Base-by-base conservation (phyloP, 2,888 invertebrate genomes). In the Xanthorhoe designata region DNA sequence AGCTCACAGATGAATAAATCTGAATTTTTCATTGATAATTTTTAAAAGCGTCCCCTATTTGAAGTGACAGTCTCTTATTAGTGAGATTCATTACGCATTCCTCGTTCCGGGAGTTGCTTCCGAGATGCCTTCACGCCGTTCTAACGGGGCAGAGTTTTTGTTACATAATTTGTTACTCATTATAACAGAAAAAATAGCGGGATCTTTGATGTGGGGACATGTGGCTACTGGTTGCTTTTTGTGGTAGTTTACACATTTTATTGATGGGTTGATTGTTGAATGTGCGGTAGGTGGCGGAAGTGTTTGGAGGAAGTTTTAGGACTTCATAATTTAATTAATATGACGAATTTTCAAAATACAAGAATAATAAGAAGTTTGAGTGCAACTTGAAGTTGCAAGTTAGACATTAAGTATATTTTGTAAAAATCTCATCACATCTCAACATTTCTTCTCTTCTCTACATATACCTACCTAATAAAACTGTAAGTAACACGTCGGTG, bases 101-200 rank as follows among this genome's bases (percentile, higher is more conserved):
- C 64, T 70, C 78, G 81, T 81, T 81, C 75, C 78, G 78, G 77
- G 75, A 79, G 79, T 75, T 65, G 71, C 71, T 66, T 70, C 75
- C 64, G 75, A 63, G 73, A 76, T 74, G 64, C 73, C 76, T 78
- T 78, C 78, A 81, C 82, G 81, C 81, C 73, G 73, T 67, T 62
- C 67, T 62, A 67, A 63, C 59, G 49, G 55, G 56, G 54, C 60
- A 51, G 61, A 61, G 32, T 64, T 71, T 86, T 88, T 86, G 78
- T 81, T 69, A 67, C 82, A 85, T 87, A 89, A 90, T 89, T 89
- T 87, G 88, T 86, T 75, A 83, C 87, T 87, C 87, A 90, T 90
- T 90, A 89, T 73, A 79, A 66, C 65, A 72, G 81, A 85, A 88
- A 87, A 82, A 88, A 76, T 70, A 72, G 74, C 75, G 78, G 79